phyloP scores from a whole-genome alignment of 2,797 vertebrate species.

The Pampus argenteus region DNA sequence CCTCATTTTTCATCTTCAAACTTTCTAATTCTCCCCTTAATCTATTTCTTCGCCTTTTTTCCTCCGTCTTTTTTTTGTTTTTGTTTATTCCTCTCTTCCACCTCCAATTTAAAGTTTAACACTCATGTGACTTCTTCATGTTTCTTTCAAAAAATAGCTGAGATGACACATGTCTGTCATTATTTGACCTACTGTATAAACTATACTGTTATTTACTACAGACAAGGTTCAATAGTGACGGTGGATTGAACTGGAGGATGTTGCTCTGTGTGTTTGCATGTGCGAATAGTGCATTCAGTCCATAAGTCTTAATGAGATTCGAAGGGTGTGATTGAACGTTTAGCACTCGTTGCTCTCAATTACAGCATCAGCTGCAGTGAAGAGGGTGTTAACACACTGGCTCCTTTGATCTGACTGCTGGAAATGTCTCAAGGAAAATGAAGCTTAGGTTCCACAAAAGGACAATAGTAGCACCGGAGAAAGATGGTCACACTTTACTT shows the following conservation, averaged over 20 bases:
- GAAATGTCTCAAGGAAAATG: slow-evolving; percentile 29
- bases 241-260: slow-evolving; percentile 1
- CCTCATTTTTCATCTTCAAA: not conserved
- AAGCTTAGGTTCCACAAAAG: slow-evolving; percentile 6
- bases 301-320: slow-evolving; percentile 50
- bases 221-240: slow-evolving; percentile 11
- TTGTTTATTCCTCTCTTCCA: not conserved
- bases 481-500: not conserved
- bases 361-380: slow-evolving; percentile 13
- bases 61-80: not conserved
- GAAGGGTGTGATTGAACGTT: slow-evolving; percentile 45
- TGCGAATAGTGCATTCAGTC: slow-evolving; percentile 36
- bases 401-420: slow-evolving; percentile 29
- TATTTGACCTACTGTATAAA: slow-evolving; percentile 21
- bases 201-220: not conserved
- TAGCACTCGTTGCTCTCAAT: slow-evolving; percentile 25
- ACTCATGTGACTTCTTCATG: not conserved
- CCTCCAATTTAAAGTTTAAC: not conserved
- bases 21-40: not conserved
- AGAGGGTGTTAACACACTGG: slow-evolving; percentile 26
- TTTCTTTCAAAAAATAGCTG: not conserved
- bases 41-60: not conserved
- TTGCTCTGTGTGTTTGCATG: slow-evolving; percentile 20
- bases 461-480: not conserved
- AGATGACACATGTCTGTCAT: not conserved